Conservation (phyloP, 2,797 vertebrate genomes). For the Neosilurus hyrtlii region DNA sequence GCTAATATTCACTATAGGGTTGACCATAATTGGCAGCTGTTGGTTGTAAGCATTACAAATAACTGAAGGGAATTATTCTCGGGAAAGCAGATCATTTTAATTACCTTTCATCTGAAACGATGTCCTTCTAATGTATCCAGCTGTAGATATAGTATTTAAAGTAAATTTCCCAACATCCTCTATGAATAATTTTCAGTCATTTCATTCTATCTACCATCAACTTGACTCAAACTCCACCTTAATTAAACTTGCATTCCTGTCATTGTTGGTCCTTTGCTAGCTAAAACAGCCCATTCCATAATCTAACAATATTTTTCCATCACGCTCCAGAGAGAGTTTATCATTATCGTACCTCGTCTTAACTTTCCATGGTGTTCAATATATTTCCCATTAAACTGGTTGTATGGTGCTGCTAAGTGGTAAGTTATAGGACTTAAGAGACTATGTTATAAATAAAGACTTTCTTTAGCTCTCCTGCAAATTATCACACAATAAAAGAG, state of each 20-base stretch:
- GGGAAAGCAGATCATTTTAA: neutral
- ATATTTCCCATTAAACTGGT: neutral
- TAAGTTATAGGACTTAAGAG: neutral
- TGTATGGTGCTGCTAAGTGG: neutral
- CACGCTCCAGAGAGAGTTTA: neutral
- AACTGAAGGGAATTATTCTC: neutral
- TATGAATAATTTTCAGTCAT: neutral
- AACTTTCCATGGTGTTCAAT: neutral
- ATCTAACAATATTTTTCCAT: neutral
- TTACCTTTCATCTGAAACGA: neutral
- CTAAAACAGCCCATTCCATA: neutral
- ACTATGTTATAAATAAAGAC: slow-evolving; percentile 20
- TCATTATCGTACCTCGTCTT: neutral
- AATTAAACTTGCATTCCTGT: neutral
- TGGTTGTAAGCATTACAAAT: neutral
- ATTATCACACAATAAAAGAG: neutral
- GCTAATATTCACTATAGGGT: neutral
- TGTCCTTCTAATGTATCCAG: neutral
- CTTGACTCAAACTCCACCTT: neutral
- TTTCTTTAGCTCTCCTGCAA: neutral
- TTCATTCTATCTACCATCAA: neutral
- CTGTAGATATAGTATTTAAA: neutral
- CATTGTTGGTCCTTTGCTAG: neutral
- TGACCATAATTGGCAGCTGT: neutral
- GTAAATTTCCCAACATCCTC: neutral